Base-by-base conservation (phyloP, 92 coral and sea anemone genomes). In the Heteractis magnifica region DNA sequence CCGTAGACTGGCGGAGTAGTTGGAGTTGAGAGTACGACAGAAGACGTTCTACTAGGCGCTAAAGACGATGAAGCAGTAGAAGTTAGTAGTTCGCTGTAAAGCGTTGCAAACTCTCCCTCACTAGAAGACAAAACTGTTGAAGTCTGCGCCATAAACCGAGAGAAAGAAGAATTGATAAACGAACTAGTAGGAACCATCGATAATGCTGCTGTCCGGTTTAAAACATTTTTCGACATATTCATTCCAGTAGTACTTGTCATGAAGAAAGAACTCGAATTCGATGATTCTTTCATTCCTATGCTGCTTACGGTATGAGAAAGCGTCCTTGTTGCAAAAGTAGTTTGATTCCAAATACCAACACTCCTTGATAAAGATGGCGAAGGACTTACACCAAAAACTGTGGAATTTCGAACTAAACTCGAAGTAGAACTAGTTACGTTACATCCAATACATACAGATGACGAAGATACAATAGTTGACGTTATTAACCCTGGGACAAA, bases 301-400 rank as follows among this genome's bases (percentile, higher is more conserved):
- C 73, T 68, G 73, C 73, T 68, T 11, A 10, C 23, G 15, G 44
- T 10, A 53, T 8, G 13, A 20, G 50, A 26, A 13, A 68, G 73
- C 10, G 73, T 23, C 16, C 8, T 68, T 15, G 73, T 68, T 68
- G 49, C 49, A 0, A 68, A 21, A 68, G 48, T 9, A 23, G 71
- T 64, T 53, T 53, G 10, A 53, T 53, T 53, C 58, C 10, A 8
- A 12, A 53, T 12, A 15, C 71, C 71, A 0, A 18, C 21, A 64
- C 21, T 64, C 71, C 71, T 64, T 18, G 71, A 64, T 64, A 64
- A 64, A 23, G 73, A 68, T 20, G 73, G 73, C 8, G 73, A 68
- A 68, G 73, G 73, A 68, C 73, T 68, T 9, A 68, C 48, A 20
- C 73, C 73, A 68, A 26, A 68, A 20, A 26, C 73, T n/a, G 73